Conservation (phyloP, 1,140 invertebrate species). For the Mactra quadrangularis region DNA sequence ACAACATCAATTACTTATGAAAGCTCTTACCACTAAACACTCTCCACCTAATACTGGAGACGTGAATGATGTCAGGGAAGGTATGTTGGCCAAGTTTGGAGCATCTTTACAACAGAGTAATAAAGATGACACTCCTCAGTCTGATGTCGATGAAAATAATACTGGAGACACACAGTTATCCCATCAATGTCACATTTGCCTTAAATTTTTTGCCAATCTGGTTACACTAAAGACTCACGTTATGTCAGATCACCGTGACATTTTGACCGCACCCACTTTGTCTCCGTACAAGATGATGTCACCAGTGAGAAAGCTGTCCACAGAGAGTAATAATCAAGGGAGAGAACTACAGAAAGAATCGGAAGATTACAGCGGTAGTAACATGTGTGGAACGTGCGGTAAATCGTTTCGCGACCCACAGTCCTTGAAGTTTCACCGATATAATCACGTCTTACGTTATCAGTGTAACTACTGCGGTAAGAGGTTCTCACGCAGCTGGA, state of each 20-base stretch:
- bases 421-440: constrained; percentile 71
- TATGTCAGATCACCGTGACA: constrained; percentile 44
- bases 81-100: constrained; percentile 27
- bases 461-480: constrained; percentile 70
- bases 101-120: background rate
- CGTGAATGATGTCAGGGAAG: constrained; percentile 32
- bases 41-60: constrained; percentile 18
- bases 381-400: constrained; percentile 69
- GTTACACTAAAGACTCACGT: constrained; percentile 38
- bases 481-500: constrained; percentile 71
- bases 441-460: constrained; percentile 69
- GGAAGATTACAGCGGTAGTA: constrained; percentile 40
- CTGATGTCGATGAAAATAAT: constrained; percentile 41
- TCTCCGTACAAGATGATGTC: constrained; percentile 61
- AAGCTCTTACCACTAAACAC: constrained; percentile 29
- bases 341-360: constrained; percentile 26
- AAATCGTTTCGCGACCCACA: constrained; percentile 69
- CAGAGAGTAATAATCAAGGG: constrained; percentile 29
- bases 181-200: constrained; percentile 59
- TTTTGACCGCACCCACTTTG: constrained; percentile 19
- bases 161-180: background rate
- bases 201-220: constrained; percentile 46
- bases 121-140: constrained; percentile 37
- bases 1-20: constrained; percentile 59
- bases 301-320: constrained; percentile 39